phyloP scores from a whole-genome alignment of 2,888 invertebrate species.

The Laspeyria flexula region DNA sequence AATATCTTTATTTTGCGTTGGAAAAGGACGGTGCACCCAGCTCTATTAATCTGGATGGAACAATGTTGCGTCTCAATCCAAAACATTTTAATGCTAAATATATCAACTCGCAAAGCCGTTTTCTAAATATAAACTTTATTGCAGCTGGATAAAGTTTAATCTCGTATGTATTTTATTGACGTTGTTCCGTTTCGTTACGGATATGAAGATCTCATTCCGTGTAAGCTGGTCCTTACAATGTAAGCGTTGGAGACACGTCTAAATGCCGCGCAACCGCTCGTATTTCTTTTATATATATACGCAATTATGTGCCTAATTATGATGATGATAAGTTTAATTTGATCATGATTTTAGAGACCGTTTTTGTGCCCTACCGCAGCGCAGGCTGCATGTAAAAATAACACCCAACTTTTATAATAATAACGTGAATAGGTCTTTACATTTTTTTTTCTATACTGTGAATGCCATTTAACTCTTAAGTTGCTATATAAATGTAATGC shows the following conservation, averaged over 20 bases:
- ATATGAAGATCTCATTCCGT: constrained; percentile 51
- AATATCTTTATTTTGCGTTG: constrained; percentile 81
- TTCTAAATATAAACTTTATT: constrained; percentile 38
- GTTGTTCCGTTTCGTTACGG: constrained; percentile 24
- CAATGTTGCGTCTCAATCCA: constrained; percentile 80
- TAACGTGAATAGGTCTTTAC: too few species aligned
- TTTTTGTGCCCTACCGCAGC: constrained; percentile 63
- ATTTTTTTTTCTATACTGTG: too few species aligned
- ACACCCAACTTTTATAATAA: not conserved
- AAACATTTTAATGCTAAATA: constrained; percentile 55
- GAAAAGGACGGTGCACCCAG: constrained; percentile 76
- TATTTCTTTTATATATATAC: constrained; percentile 42
- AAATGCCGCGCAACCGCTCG: constrained; percentile 55
- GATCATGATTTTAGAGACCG: constrained; percentile 37
- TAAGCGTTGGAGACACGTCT: constrained; percentile 56
- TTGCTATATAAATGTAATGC: too few species aligned
- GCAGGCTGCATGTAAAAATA: constrained; percentile 9
- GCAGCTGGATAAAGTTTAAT: constrained; percentile 37
- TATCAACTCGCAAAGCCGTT: constrained; percentile 34
- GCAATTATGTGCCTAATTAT: constrained; percentile 51
- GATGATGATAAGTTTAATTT: constrained; percentile 54
- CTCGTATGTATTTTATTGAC: constrained; percentile 26
- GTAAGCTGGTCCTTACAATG: constrained; percentile 68
- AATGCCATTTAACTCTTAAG: too few species aligned
- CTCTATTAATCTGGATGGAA: constrained; percentile 77